Base-by-base conservation (phyloP, 1,140 invertebrate species). In the Eupeodes corollae region DNA sequence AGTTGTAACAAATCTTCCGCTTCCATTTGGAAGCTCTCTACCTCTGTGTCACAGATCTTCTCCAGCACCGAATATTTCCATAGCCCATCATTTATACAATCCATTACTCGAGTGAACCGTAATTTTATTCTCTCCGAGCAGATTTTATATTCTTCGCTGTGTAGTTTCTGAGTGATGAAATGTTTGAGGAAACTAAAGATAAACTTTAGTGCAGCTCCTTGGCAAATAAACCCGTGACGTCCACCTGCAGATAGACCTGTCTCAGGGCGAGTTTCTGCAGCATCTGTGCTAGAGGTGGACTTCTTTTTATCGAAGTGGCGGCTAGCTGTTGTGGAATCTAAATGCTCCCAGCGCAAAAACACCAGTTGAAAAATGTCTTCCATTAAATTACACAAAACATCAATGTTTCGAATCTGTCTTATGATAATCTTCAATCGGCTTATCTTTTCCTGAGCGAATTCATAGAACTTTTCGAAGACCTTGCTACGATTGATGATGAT, bases 301-400 rank as follows among this genome's bases (percentile, higher is more conserved):
- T 26, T 19, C n/a, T 41, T 15, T 34, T 13, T 31, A 40, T 21
- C 26, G 26, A 31, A 40, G 32, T 34, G 3, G 9, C 32, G 19
- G 13, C 12, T 31, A n/a, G 12, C 44, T 31, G 5, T 9, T 10
- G 21, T 12, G 26, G 30, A 19, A 14, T 14, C 13, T 10, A 51
- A 47, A 41, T 67, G 56, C 21, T 67, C 65, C 62, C 64, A 67
- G 16, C 65, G 60, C 11, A 67, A 33, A 11, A 65, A 67, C 0
- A 67, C 52, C 13, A 67, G 41, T 5, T 57, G 54, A 30, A 67
- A 63, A 1, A 65, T 57, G 30, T 68, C 57, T 34, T 62, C 57
- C 11, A 67, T 39, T 2, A 67, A 43, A 1, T 56, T 52, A 34
- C 61, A 67, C 1, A 67, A 47, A 2, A 53, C 54, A 21, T 56